Conservation (phyloP, 2,888 invertebrate species). For the Mythimna impura region DNA sequence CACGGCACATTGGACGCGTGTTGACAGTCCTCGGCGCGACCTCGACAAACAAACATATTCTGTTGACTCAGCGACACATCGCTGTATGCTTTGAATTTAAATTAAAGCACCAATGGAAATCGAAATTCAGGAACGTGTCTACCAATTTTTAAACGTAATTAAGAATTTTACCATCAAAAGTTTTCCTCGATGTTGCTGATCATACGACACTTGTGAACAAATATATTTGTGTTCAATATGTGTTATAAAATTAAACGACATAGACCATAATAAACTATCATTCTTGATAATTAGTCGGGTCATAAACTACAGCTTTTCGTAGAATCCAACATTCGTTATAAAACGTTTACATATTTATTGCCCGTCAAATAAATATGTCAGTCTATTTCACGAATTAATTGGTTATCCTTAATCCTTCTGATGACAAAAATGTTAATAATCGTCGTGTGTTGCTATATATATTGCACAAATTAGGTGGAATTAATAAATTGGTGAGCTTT, state of each 20-base stretch:
- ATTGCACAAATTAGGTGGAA: slow-evolving; percentile 83
- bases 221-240: slow-evolving; percentile 11
- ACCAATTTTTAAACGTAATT: slow-evolving; percentile 74
- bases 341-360: slow-evolving; percentile 62
- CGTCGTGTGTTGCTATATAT: slow-evolving; percentile 77
- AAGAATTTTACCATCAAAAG: slow-evolving; percentile 53
- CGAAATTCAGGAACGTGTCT: slow-evolving; percentile 77
- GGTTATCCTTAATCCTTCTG: slow-evolving; percentile 80
- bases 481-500: slow-evolving; percentile 83
- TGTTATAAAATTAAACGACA: slow-evolving; percentile 20
- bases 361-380: slow-evolving; percentile 64
- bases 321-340: slow-evolving; percentile 53
- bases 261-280: slow-evolving; percentile 45
- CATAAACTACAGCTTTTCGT: slow-evolving; percentile 54
- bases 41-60: slow-evolving; percentile 82
- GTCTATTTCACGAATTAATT: slow-evolving; percentile 74
- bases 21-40: slow-evolving; percentile 78
- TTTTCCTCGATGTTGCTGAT: slow-evolving; percentile 35
- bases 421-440: slow-evolving; percentile 87
- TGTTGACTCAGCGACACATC: slow-evolving; percentile 86
- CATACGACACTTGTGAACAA: slow-evolving; percentile 11
- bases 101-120: slow-evolving; percentile 81
- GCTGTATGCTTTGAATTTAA: slow-evolving; percentile 85
- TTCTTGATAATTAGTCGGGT: slow-evolving; percentile 41
- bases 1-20: slow-evolving; percentile 71